phyloP scores from a whole-genome alignment of 2,113 vertebrate genomes.

The Salvelinus alpinus region DNA sequence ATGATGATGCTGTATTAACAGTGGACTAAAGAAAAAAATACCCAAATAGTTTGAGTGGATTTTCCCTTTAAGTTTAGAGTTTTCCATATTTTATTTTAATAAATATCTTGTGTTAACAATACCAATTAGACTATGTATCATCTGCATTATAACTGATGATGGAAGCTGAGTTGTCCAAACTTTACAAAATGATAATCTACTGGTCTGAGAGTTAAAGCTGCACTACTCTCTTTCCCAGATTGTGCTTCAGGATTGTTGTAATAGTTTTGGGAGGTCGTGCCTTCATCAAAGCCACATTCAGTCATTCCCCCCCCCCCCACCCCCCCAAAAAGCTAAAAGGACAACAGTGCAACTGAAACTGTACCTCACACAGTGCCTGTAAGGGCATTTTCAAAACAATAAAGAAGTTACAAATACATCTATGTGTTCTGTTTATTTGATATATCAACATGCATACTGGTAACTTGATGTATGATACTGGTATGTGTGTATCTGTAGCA shows the following conservation, averaged over 20 bases:
- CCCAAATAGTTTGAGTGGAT: too few species aligned
- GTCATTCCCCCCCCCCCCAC: not conserved
- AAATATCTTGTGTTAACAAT: not conserved
- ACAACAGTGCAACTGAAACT: not conserved
- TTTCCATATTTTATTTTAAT: not conserved
- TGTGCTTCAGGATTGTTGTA: conserved; percentile 4
- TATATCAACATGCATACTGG: too few species aligned
- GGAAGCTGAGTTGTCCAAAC: not conserved
- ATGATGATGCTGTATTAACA: too few species aligned
- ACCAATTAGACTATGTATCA: not conserved
- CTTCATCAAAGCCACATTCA: not conserved
- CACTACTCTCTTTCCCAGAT: not conserved
- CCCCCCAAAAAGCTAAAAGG: not conserved
- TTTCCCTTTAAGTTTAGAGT: too few species aligned
- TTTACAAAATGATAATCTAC: not conserved
- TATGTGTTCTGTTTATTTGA: too few species aligned
- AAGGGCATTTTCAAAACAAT: not conserved
- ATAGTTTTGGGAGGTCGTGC: not conserved
- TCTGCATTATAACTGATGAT: not conserved
- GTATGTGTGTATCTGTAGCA: too few species aligned
- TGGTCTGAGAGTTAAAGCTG: not conserved
- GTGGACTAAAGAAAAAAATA: too few species aligned
- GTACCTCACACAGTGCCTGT: not conserved
- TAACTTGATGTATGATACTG: too few species aligned
- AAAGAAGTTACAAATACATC: not conserved